Percentiles rank a stretch among this genome's conserved stretches.
Evolutionary conservation across 2,797 vertebrate species (phyloP).

Genomic region (Melanitta fusca): DNA sequence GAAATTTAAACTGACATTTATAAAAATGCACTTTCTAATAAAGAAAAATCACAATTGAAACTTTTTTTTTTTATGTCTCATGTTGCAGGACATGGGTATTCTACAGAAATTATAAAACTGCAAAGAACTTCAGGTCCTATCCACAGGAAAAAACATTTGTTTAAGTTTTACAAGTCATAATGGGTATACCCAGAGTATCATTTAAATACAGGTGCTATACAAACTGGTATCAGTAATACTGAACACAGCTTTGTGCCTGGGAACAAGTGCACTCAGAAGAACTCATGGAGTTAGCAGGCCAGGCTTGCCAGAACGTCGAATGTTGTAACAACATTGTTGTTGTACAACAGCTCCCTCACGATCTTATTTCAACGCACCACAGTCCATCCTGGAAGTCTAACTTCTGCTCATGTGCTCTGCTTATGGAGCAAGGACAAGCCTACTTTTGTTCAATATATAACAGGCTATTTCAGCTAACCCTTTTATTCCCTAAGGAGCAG

Average conservation of each 20-base stretch:
- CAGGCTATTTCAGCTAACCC: not conserved
- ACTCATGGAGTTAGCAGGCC: not conserved
- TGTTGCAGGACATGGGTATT: not conserved
- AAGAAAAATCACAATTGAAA: not conserved
- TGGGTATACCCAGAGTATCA: not conserved
- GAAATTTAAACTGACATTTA: not conserved
- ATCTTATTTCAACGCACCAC: not conserved
- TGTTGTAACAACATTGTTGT: not conserved
- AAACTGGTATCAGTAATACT: not conserved
- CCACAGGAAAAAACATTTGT: not conserved
- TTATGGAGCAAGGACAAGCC: not conserved
- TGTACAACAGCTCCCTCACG: not conserved
- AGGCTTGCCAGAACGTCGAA: not conserved
- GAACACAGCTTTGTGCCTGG: fast-evolving
- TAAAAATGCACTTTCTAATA: not conserved
- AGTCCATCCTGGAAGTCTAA: not conserved
- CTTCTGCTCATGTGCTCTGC: not conserved
- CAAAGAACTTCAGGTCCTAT: not conserved
- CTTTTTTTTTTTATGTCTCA: no score
- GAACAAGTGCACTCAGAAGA: not conserved
- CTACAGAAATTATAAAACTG: not conserved
- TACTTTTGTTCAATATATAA: not conserved
- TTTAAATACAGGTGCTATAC: not conserved
- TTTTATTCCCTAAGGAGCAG: not conserved
- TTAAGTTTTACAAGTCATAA: not conserved